Conservation (phyloP, 2,888 invertebrate genomes). For the Amiota minor region DNA sequence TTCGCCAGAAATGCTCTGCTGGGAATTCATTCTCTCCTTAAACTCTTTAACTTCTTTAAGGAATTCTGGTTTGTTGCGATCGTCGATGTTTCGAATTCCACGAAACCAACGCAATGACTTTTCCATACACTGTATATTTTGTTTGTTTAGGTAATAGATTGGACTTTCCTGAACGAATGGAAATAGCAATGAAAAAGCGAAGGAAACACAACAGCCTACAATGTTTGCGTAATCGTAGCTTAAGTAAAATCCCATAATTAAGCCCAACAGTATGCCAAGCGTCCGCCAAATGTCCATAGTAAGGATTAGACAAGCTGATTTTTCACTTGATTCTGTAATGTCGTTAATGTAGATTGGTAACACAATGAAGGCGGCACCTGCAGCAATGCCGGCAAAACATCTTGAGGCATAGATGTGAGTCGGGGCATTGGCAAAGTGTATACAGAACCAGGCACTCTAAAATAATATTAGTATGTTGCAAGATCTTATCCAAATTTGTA, state of each 20-base stretch:
- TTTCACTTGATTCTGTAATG: conserved; percentile 57
- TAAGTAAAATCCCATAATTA: conserved; percentile 56
- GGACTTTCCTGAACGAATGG: conserved; percentile 71
- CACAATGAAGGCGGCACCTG: conserved; percentile 63
- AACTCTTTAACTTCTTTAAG: conserved; percentile 60
- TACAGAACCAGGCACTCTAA: conserved; percentile 66
- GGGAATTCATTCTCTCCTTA: conserved; percentile 47
- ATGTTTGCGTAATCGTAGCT: conserved; percentile 56
- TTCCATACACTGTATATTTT: conserved; percentile 58
- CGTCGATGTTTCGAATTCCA: conserved; percentile 66
- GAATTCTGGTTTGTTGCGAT: conserved; percentile 61
- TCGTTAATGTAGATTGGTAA: conserved; percentile 69
- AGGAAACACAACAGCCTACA: conserved; percentile 58
- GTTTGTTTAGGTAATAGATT: conserved; percentile 58
- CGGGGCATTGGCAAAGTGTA: conserved; percentile 67
- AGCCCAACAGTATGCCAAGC: conserved; percentile 63
- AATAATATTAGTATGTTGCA: conserved; percentile 25
- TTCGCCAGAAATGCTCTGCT: conserved; percentile 30
- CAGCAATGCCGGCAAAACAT: conserved; percentile 62
- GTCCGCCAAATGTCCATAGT: conserved; percentile 61
- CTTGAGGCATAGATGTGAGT: conserved; percentile 68
- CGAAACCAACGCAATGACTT: conserved; percentile 71
- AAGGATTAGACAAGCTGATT: conserved; percentile 57
- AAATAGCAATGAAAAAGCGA: conserved; percentile 61
- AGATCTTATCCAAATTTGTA: not conserved